Evolutionary conservation across 2,888 invertebrate species (phyloP).

Genomic region (Drosophila longiperda): DNA sequence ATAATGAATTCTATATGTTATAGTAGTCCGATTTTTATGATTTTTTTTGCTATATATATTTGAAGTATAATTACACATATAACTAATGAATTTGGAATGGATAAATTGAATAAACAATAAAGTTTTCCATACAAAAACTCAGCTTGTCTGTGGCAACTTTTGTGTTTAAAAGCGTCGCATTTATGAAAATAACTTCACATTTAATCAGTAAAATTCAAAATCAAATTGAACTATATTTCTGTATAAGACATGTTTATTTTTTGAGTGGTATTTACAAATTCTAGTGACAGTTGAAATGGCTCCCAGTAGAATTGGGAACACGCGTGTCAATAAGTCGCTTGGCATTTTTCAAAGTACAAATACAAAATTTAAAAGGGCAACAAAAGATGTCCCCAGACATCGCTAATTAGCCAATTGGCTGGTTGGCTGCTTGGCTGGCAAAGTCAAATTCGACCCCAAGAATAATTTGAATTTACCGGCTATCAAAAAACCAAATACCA

Average conservation of each 20-base stretch:
- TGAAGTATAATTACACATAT: rapidly evolving
- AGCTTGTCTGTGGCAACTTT: not conserved
- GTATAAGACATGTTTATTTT: not conserved
- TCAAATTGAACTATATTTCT: not conserved
- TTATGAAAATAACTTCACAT: not conserved
- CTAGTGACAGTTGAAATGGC: constrained; percentile 46
- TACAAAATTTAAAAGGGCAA: constrained; percentile 60
- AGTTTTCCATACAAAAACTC: not conserved
- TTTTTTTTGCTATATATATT: rapidly evolving
- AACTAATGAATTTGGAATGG: rapidly evolving
- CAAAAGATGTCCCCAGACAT: constrained; percentile 72
- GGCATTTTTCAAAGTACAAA: constrained; percentile 38
- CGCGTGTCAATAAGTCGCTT: constrained; percentile 37
- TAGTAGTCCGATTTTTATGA: not conserved
- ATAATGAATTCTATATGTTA: not conserved
- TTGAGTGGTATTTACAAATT: not conserved
- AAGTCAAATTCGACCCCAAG: constrained; percentile 28
- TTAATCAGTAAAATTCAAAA: not conserved
- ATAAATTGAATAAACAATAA: not conserved
- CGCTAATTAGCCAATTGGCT: constrained; percentile 77
- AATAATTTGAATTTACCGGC: constrained; percentile 36
- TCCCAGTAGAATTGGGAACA: constrained; percentile 52
- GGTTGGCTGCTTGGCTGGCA: constrained; percentile 22
- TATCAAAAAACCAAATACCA: not conserved
- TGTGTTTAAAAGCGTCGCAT: not conserved